Evolutionary conservation across 2,888 invertebrate genomes (phyloP), one percentile per base, ranked within the genome.

Genomic region (Myopa testacea): DNA sequence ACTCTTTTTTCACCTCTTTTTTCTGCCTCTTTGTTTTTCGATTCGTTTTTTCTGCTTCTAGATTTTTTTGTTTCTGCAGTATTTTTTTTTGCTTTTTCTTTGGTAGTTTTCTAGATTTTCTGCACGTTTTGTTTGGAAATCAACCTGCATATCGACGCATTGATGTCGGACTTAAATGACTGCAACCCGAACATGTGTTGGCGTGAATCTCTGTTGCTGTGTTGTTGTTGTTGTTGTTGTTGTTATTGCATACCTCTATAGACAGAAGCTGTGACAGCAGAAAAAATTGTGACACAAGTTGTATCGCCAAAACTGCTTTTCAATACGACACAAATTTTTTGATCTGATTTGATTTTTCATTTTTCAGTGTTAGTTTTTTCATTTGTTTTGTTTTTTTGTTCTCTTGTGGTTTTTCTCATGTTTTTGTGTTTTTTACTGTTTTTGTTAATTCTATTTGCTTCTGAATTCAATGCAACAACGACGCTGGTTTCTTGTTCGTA

Each of bases 301-400:
- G 26, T n/a, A 55, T 55, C 8, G 19, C 26, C 34, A 70, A 55
- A 70, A 55, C 69, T 69, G 69, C 19, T 16, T 68, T 34, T 68
- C 50, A 19, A 68, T 70, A n/a, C 26, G 14, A 70, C 19, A 70
- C 26, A 26, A 52, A 70, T 37, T 26, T 34, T 8, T 10, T 50
- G 37, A 26, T 14, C 55, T 70, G 70, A 70, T 70, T 70, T 70
- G 70, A 55, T 70, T 70, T 70, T 70, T 37, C 58, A 70, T 55
- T 65, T 37, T 26, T 26, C 2, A 26, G 26, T 26, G 1, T 26
- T 26, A 26, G 26, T 26, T 26, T 2, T 26, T 26, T 26, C 26
- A 26, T 26, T 26, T 26, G 1, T 26, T 26, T 26, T 26, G 26
- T 26, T 26, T 26, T 26, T 26, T 2, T 26, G 1, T 26, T 26